Evolutionary conservation across 1,140 invertebrate species (phyloP).

Genomic region (Dendrolimus kikuchii): DNA sequence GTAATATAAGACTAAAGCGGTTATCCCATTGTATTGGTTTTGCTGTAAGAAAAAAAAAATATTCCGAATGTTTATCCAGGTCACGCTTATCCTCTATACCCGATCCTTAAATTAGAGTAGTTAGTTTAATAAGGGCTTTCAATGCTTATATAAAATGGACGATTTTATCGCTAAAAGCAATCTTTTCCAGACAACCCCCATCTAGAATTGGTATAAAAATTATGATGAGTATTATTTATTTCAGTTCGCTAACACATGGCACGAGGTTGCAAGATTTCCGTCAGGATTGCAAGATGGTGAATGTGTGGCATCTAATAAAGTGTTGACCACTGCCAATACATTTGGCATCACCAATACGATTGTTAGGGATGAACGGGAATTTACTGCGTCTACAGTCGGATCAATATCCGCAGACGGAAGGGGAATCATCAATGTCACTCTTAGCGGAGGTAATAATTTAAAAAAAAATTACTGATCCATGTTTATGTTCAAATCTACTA

Average conservation of each 20-base stretch:
- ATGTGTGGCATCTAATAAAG: slow-evolving; percentile 27
- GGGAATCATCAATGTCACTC: slow-evolving; percentile 32
- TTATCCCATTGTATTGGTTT: too few relatives aligned
- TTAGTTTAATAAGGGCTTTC: too few relatives aligned
- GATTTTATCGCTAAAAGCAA: too few relatives aligned
- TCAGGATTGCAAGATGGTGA: slow-evolving; percentile 44
- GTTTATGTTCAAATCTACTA: background rate
- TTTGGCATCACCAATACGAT: slow-evolving; percentile 30
- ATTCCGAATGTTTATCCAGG: too few relatives aligned
- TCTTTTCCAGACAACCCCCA: too few relatives aligned
- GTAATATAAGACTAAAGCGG: too few relatives aligned
- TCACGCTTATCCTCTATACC: too few relatives aligned
- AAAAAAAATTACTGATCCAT: background rate
- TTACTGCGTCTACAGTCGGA: slow-evolving; percentile 16
- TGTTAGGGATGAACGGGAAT: slow-evolving; percentile 29
- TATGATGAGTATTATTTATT: background rate
- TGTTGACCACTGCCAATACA: slow-evolving; percentile 7
- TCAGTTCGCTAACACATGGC: slow-evolving; percentile 50
- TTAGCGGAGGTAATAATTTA: slow-evolving; percentile 29
- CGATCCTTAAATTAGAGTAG: too few relatives aligned
- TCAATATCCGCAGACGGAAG: slow-evolving; percentile 18
- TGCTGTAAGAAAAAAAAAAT: too few relatives aligned
- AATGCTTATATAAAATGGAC: too few relatives aligned
- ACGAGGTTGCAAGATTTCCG: slow-evolving; percentile 47
- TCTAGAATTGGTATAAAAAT: too few relatives aligned